Base-by-base conservation (phyloP, 2,888 invertebrate species). In the Empis livida region DNA sequence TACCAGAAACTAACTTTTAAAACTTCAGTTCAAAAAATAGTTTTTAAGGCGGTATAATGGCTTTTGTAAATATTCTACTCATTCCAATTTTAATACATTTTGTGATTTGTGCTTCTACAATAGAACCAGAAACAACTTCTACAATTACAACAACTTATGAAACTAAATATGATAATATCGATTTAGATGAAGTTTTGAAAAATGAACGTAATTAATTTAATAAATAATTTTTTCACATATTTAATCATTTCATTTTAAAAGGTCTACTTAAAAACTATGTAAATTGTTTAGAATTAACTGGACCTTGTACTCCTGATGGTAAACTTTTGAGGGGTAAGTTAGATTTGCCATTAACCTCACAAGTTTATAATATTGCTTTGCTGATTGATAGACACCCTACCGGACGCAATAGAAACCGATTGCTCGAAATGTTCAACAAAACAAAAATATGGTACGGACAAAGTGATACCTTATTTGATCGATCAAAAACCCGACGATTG, bases 241-340 rank as follows among this genome's bases (percentile, higher is more conserved):
- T 20, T 27, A 8, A 27, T 20, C 6, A 20, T 20, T 20, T 20
- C 3, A 20, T 20, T 20, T 20, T 20, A 20, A 5, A 6, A 27
- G 23, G 23, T 6, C 48, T 85, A n/a, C 63, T 84, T 4, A 67
- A 70, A 31, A 78, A 76, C 40, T 83, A 85, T 58, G 66, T 79
- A 41, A 75, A 79, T 51, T 86, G 86, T 56, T 57, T 85, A 37
- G 61, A 84, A 56, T 77, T 74, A 0, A 69, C 66, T 49, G 79
- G 78, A 11, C 76, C 73, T 40, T 85, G 85, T 62, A 82, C 77
- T 3, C 71, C 82, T 11, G 84, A 84, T 58, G 84, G 77, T 50
- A 75, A 76, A 56, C 79, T 80, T 65, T 67, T 86, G 2, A 84
- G 81, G 71, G 73, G 85, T 85, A 31, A 32, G 10, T 38, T 38